phyloP scores from a whole-genome alignment of 2,113 vertebrate genomes.

The Ictalurus punctatus region DNA sequence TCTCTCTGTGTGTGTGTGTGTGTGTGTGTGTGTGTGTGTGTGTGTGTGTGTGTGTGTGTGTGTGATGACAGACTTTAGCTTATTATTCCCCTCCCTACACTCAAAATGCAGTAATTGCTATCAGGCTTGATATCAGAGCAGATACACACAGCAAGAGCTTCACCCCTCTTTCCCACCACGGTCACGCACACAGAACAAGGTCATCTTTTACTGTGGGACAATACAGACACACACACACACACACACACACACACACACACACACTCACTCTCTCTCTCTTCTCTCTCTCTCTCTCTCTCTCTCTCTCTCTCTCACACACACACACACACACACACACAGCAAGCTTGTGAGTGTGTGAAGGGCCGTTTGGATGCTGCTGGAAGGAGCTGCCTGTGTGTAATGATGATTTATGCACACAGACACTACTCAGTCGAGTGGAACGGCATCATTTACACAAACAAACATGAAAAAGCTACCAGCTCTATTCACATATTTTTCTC shows the following conservation, averaged over 20 bases:
- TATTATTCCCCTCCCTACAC: constrained; percentile 36
- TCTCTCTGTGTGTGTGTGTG: constrained; percentile 9
- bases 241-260: constrained; percentile 34
- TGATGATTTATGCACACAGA: constrained; percentile 51
- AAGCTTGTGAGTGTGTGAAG: constrained; percentile 31
- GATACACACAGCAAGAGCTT: constrained; percentile 39
- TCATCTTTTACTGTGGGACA: constrained; percentile 45
- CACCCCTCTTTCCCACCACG: not conserved
- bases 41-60: constrained; percentile 42
- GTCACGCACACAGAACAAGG: constrained; percentile 40
- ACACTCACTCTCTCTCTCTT: constrained; percentile 26
- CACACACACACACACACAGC: constrained; percentile 42
- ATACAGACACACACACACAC: not conserved
- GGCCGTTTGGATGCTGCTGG: constrained; percentile 36
- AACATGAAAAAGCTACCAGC: constrained; percentile 37
- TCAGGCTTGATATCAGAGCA: constrained; percentile 46
- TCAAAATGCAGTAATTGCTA: constrained; percentile 48
- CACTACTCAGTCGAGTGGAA: constrained; percentile 33
- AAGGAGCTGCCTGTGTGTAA: constrained; percentile 38
- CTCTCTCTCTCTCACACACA: constrained; percentile 36
- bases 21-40: constrained; percentile 24
- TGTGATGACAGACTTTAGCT: constrained; percentile 44
- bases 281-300: constrained; percentile 27
- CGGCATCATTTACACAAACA: constrained; percentile 48
- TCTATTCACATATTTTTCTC: not conserved